Conservation (phyloP, 1,140 invertebrate species). For the Homarus americanus region DNA sequence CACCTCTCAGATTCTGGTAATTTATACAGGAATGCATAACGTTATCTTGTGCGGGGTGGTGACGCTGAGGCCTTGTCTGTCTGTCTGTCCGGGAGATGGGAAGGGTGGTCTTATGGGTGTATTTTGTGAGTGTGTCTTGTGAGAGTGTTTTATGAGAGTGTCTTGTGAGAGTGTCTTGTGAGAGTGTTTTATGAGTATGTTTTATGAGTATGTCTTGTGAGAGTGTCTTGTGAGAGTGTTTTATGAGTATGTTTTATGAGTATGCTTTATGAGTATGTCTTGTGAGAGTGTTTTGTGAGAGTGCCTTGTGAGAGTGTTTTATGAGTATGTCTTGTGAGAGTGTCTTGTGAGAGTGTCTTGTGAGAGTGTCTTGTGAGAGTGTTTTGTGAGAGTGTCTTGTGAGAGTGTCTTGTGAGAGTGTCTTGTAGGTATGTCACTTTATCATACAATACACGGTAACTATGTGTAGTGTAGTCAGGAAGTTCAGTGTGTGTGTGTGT, state of each 20-base stretch:
- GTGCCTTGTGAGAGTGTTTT: too few species aligned
- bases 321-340: too few species aligned
- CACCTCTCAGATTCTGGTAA: constrained; percentile 35
- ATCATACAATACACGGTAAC: too few species aligned
- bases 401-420: background rate
- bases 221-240: background rate
- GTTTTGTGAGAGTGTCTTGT: background rate
- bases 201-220: too few species aligned
- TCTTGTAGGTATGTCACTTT: too few species aligned
- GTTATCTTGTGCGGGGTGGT: background rate
- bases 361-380: too few species aligned
- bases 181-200: background rate
- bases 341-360: background rate
- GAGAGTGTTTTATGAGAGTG: background rate
- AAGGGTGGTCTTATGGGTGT: too few species aligned
- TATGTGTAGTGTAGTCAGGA: too few species aligned
- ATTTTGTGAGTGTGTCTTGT: background rate
- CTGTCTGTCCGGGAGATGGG: background rate
- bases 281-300: background rate
- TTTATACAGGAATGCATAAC: constrained; percentile 55
- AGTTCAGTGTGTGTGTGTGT: background rate
- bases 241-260: too few species aligned
- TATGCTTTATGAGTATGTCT: background rate
- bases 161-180: background rate
- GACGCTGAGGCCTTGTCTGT: background rate